Conservation (phyloP, 2,888 invertebrate species). For the Drosophila differens region DNA sequence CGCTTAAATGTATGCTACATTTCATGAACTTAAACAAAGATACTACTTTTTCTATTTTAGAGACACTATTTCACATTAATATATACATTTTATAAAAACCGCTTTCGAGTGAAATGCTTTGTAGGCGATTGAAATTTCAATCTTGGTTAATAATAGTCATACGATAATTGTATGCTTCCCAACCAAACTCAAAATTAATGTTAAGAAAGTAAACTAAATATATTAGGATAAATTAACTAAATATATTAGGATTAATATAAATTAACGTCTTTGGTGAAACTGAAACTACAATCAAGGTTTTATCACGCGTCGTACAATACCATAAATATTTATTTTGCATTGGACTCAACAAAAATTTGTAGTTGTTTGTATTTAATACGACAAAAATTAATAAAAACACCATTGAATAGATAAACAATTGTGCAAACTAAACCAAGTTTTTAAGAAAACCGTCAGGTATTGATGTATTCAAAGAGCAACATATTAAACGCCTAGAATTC, state of each 20-base stretch:
- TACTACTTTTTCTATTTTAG: neutral
- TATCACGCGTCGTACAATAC: neutral
- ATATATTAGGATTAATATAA: neutral
- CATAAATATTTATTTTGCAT: conserved; percentile 5
- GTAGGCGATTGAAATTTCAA: neutral
- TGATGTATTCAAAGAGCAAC: conserved; percentile 10
- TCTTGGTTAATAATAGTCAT: too few relatives aligned
- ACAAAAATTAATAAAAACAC: conserved; percentile 38
- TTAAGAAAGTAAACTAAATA: neutral
- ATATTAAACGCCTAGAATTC: too few relatives aligned
- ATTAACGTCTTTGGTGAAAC: too few relatives aligned
- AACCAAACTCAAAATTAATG: neutral
- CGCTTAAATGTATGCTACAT: conserved; percentile 52
- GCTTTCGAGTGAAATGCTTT: neutral
- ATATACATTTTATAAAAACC: neutral
- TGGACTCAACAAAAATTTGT: neutral
- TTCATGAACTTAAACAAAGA: neutral
- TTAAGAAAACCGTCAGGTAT: conserved; percentile 5
- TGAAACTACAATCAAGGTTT: conserved; percentile 1
- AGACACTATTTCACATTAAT: neutral
- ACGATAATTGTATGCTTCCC: too few relatives aligned
- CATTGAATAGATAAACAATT: conserved; percentile 31
- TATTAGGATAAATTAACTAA: neutral
- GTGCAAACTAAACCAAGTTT: conserved; percentile 49
- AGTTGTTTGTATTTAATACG: neutral